Base-by-base conservation (phyloP, 2,113 vertebrate species). In the Tringa solitaria region DNA sequence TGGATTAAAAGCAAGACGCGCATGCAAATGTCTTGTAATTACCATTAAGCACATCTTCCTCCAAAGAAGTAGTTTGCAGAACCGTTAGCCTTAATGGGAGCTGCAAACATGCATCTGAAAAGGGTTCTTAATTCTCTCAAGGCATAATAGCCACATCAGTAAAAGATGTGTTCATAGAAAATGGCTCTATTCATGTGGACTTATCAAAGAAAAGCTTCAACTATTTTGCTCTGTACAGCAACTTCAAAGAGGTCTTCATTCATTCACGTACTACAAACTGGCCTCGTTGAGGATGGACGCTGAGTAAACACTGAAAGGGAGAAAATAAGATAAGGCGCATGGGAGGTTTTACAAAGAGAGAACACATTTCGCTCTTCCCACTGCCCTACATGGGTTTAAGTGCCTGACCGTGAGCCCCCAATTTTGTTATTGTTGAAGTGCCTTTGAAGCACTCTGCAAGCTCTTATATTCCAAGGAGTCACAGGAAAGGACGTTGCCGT, bases 381-480 rank as follows among this genome's bases (percentile, higher is more conserved):
- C 56, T 50, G 64, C 95, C 69, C 94, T 76, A 84, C 86, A 75
- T 76, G 86, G 73, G 83, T 84, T 96, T 95, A 90, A 96, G 96
- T 92, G 92, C 90, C 93, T 92, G 88, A 94, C 95, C 39, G 8
- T 63, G 60, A 90, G 77, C 43, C 68, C 51, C 83, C 60, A 60
- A 19, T 90, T 64, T 65, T 90, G 73, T 85, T 94, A 65, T 92
- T 96, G 80, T 78, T 79, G 83, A 90, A 57, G 69, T 54, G 76
- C 32, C 94, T 96, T 96, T 97, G 96, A 96, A 96, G 93, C 51
- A 2, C 70, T 85, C 24, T 73, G 90, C 74, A 22, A 70, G 56
- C 75, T 73, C 85, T 93, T 84, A 11, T 60, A 90, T 43, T 88
- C 51, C 35, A 21, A 78, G 73, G 69, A 96, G 88, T 84, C 68